Evolutionary conservation across 2,888 invertebrate genomes (phyloP), one percentile per base, ranked within the genome.

Genomic region (Chironomus tentans): DNA sequence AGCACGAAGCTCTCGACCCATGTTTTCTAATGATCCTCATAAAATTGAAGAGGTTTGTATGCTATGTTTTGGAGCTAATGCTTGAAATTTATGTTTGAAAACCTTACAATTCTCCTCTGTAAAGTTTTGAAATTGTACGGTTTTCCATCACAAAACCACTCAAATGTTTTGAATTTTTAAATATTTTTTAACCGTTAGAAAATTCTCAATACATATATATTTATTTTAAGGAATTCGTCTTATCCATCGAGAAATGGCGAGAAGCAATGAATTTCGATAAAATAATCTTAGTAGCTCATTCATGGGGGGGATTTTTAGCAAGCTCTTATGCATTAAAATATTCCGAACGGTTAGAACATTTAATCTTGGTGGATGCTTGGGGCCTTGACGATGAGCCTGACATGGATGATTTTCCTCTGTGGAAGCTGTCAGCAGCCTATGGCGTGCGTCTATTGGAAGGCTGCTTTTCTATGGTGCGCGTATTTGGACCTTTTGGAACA

Each of bases 331-430:
- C 95, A 0, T 87, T 97, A 71, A 89, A 90, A 78, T 90, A 95
- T 84, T 97, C 97, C 0, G 89, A 93, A 28, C 88, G 91, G 79
- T 93, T 98, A 0, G 89, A 92, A 76, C 97, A 98, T 85, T 85
- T 99, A 1, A 91, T 99, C 78, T 86, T 98, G 48, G 97, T 95
- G 0, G 98, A 99, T 84, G 97, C 98, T 0, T 97, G 97, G 92
- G 89, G 88, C 1, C 90, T 91, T 79, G 87, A 90, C 0, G 90
- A 91, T 80, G 87, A 86, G 77, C 90, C 91, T 0, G 81, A 74
- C 15, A 15, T 74, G 21, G 22, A 22, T 12, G 48, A 65, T 21
- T 74, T 68, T 74, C 74, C 74, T 10, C 13, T 74, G 0, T 74
- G 74, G 74, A 74, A 74, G n/a, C 24, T 74, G 18, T 18, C 74